phyloP scores from a whole-genome alignment of 2,113 vertebrate species.

The Macrotus californicus region DNA sequence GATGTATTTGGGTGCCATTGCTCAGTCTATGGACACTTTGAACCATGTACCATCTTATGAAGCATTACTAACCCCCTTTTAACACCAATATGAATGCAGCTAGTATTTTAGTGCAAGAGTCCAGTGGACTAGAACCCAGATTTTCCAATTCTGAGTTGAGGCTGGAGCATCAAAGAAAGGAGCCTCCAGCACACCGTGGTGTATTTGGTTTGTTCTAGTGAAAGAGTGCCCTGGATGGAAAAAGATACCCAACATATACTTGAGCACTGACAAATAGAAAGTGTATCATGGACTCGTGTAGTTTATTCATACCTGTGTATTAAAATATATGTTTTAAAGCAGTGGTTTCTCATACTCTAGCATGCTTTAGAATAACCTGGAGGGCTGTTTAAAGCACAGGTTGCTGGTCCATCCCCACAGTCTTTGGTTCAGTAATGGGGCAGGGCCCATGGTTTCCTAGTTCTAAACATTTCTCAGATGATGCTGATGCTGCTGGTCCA shows the following conservation, averaged over 20 bases:
- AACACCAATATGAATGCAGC: not conserved
- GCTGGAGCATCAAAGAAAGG: not conserved
- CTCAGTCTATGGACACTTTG: not conserved
- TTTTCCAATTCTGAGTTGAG: not conserved
- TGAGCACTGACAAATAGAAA: not conserved
- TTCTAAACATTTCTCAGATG: not conserved
- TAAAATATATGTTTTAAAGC: not conserved
- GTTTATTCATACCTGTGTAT: not conserved
- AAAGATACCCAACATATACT: not conserved
- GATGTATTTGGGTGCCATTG: not conserved
- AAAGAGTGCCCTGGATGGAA: not conserved
- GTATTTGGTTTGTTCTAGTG: not conserved
- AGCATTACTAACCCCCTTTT: not conserved
- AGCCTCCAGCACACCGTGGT: not conserved
- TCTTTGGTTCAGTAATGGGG: not conserved
- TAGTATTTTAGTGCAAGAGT: not conserved
- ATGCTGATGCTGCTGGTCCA: not conserved
- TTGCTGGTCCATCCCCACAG: no score
- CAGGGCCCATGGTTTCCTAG: not conserved
- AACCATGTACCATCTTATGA: not conserved
- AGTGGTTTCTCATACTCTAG: not conserved
- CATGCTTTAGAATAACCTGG: not conserved
- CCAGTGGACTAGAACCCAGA: not conserved
- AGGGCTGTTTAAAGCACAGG: not conserved
- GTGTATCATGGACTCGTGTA: not conserved